Base-by-base conservation (phyloP, 2,888 invertebrate genomes). In the Neoitamus cyanurus region DNA sequence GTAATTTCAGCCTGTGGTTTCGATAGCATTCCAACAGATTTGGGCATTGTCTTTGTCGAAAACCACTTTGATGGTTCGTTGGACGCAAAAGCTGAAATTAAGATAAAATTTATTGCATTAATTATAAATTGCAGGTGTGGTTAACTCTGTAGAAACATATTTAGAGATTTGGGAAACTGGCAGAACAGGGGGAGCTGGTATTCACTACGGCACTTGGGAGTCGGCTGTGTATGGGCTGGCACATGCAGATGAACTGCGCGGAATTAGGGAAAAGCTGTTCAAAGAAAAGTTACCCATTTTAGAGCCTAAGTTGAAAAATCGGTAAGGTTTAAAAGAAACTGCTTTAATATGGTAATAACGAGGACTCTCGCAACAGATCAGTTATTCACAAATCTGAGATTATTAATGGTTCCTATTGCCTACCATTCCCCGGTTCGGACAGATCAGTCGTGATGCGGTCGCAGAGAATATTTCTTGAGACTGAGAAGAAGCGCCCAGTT, bases 1-100 rank as follows among this genome's bases (percentile, higher is more conserved):
- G 92, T 99, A 7, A 92, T 99, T 34, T 97, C 97, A 87, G 96
- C 98, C 1, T 98, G 98, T 91, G 99, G 99, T 36, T 96, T 97
- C 90, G 99, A 99, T 91, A 96, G 97, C 88, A 95, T 99, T 87
- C 98, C 98, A 15, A 93, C 94, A 73, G 99, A 99, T 89, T 91
- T 98, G 91, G 98, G 99, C 0, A 92, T 96, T 0, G 91, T 95
- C n/a, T 97, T 93, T 90, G 92, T 96, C 58, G 94, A 96, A 88
- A 92, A 48, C 4, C 78, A 78, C 13, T 97, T 97, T 89, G 93
- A 93, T 86, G 97, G 88, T 87, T 85, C 20, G 36, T 36, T 36
- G 46, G 30, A 15, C 20, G 7, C 42, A 28, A 36, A 85, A 82
- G 11, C 9, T 20, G 13, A 1, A 31, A 13, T 31, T 80, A 2